Evolutionary conservation across 2,888 invertebrate genomes (phyloP), one percentile per base, ranked within the genome.

Genomic region (Plagodis dolabraria): DNA sequence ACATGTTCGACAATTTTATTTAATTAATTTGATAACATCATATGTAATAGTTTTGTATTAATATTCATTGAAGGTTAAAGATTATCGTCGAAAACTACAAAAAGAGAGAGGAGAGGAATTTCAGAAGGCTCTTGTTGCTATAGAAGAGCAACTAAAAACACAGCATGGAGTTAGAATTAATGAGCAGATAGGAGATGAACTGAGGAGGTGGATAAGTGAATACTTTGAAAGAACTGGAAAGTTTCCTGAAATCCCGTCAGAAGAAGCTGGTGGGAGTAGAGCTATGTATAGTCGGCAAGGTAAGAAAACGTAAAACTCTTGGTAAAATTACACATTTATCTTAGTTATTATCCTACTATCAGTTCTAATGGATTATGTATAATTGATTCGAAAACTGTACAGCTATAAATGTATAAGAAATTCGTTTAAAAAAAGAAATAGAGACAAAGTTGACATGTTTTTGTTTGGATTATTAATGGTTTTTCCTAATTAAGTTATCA

Each of bases 231-330:
- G 96, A 73, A 96, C 97, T 6, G 97, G 96, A 34, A 96, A 96
- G 77, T 95, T 99, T 75, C 99, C 99, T 0, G 98, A 98, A 70
- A 95, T 98, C 74, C 99, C 99, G 0, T 96, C 97, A 4, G 97
- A 96, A 66, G 98, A 99, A 76, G 96, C 96, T 71, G 98, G 98
- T 7, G 98, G 98, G 0, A 98, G 98, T 0, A 94, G 96, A 69
- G 93, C 96, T 63, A 95, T 98, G 86, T 96, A 98, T 68, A 96
- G 96, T 71, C 91, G 96, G 72, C 96, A 96, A 89, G 96, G 95
- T 94, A 64, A 60, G 11, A 36, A 36, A 36, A 7, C 1, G 10
- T 9, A 42, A 42, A 9, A 8, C 5, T 38, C 38, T 8, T 38
- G 7, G 38, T 38, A 8, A 38, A 8, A 7, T 1, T 7, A 38